Conservation (phyloP, 1,140 invertebrate genomes). For the Leptonema lineaticorne region DNA sequence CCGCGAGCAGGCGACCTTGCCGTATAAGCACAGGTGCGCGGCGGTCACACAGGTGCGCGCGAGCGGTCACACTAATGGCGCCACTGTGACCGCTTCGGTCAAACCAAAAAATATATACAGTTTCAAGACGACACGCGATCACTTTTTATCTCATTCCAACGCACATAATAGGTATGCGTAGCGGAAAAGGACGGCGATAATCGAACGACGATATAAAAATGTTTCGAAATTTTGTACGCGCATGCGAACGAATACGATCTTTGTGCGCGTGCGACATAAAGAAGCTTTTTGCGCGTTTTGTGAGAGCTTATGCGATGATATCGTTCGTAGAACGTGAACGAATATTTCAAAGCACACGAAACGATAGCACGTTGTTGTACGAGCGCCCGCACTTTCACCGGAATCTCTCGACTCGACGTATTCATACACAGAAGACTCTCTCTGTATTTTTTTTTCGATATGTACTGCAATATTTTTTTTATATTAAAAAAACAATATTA, state of each 20-base stretch:
- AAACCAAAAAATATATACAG: too few relatives aligned
- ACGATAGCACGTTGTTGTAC: background rate
- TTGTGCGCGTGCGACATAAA: background rate
- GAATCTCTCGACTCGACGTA: slow-evolving; percentile 20
- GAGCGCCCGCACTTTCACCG: slow-evolving; percentile 25
- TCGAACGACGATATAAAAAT: too few relatives aligned
- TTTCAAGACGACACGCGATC: too few relatives aligned
- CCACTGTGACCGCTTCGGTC: background rate
- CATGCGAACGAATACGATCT: background rate
- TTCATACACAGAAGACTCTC: too few relatives aligned
- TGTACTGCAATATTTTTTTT: too few relatives aligned
- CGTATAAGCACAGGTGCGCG: slow-evolving; percentile 27
- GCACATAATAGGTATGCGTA: too few relatives aligned
- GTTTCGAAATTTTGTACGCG: too few relatives aligned
- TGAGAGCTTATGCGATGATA: background rate
- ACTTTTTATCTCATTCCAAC: too few relatives aligned
- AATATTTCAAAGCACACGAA: background rate
- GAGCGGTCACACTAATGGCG: slow-evolving; percentile 24
- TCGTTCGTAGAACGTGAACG: background rate
- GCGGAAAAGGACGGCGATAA: too few relatives aligned
- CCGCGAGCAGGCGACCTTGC: slow-evolving; percentile 27
- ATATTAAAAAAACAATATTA: too few relatives aligned
- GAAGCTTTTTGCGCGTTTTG: background rate
- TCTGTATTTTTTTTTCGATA: too few relatives aligned
- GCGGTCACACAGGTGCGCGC: slow-evolving; percentile 23